Evolutionary conservation across 2,113 vertebrate species (phyloP), one percentile per base, ranked within the genome.

Genomic region (Anser cygnoides): DNA sequence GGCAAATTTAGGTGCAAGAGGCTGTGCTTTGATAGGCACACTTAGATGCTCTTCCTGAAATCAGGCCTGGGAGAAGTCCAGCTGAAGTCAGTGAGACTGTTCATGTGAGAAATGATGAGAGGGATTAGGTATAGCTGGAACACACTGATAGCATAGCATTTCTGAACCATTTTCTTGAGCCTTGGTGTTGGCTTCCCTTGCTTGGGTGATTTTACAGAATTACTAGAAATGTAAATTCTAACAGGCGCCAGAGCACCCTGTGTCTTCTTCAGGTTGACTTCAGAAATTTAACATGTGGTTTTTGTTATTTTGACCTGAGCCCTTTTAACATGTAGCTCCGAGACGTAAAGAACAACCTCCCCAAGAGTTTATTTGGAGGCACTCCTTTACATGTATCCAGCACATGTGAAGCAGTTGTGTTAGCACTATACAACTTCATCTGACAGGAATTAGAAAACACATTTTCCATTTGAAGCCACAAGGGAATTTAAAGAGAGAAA

Each of bases 61-160:
- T 44, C 33, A 54, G 17, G 49, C n/a, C 84, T 92, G 82, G 76
- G 79, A 75, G 83, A 61, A 89, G 70, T 19, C 39, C 90, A 78
- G 0, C 43, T 41, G 73, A 54, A 84, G 66, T 57, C 86, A 84
- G 76, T 1, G 79, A 89, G 57, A 15, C 16, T 78, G 61, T 1
- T 94, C 76, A 62, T 75, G 66, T 82, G 89, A 75, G 90, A 81
- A 93, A 90, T 54, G 54, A 61, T 87, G 90, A 68, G 79, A 22
- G 84, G 88, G 85, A 86, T 92, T 89, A 88, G 92, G 75, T 15
- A 8, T 35, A 63, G 83, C 93, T 96, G 92, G 76, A 81, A 39
- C 3, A 2, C 39, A 33, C 55, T 68, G 83, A 92, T 57, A 86
- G 79, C 57, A 57, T 4, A 57, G 87, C 50, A 8, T 7, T 92